These are phyloP conservation scores for Phytoseiulus persimilis DNA, from an alignment of 2,888 invertebrate species.

Conservation along the genomic window DNA sequence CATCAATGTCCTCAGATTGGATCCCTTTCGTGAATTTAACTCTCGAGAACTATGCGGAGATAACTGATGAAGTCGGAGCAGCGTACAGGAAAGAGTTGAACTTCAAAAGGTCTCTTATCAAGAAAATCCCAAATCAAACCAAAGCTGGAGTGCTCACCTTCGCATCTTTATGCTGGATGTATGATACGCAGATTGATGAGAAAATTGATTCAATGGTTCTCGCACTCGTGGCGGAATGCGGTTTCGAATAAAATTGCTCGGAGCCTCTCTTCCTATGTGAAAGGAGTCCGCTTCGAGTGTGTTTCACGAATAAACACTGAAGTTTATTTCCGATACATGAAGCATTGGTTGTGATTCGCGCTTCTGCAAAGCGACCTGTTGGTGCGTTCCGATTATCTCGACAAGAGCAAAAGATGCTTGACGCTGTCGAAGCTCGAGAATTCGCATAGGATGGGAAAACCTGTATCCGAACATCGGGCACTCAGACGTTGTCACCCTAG, in stretches of 20 bases:
- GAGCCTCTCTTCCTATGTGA: neutral
- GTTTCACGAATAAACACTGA: neutral
- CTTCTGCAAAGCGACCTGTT: no score
- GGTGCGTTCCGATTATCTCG: no score
- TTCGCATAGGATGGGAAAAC: no score
- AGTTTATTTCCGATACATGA: neutral
- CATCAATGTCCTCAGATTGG: neutral
- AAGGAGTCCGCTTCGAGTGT: neutral
- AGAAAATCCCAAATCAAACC: neutral
- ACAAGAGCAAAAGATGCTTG: no score
- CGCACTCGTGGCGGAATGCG: constrained; percentile 21
- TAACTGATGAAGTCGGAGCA: neutral
- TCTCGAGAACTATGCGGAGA: neutral
- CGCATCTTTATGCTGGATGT: neutral
- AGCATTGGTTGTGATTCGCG: no score
- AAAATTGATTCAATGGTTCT: neutral
- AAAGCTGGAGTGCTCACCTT: neutral
- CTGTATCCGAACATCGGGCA: no score
- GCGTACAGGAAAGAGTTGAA: neutral
- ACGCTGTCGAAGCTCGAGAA: no score
- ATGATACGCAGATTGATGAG: constrained; percentile 8
- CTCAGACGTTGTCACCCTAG: no score
- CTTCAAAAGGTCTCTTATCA: neutral
- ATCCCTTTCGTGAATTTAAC: neutral
- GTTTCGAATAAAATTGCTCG: neutral